Conservation (phyloP, 2,888 invertebrate species). For the Epistrophe grossulariae region DNA sequence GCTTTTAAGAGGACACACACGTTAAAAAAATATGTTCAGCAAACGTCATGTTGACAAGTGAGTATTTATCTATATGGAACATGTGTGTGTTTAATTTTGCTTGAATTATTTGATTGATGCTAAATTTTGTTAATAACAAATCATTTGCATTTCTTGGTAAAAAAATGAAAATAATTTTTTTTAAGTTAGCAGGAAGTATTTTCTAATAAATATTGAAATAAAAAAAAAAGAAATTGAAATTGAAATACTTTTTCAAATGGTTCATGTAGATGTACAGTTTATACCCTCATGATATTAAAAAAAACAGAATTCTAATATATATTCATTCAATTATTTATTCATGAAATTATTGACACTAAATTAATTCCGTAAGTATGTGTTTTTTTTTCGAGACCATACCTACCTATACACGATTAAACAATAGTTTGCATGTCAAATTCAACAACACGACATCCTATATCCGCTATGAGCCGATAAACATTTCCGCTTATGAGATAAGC, state of each 20-base stretch:
- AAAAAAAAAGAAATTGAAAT: background rate
- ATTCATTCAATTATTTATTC: no score
- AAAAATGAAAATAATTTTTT: background rate
- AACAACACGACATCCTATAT: no score
- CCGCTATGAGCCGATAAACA: no score
- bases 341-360: no score
- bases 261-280: background rate
- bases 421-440: no score
- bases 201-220: background rate
- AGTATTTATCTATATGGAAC: background rate
- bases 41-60: conserved; percentile 17
- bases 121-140: conserved; percentile 1
- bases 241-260: background rate
- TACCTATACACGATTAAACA: no score
- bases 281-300: no score
- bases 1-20: background rate
- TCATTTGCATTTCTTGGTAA: background rate
- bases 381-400: no score
- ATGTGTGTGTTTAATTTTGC: conserved; percentile 10
- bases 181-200: background rate
- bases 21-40: background rate
- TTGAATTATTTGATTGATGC: conserved; percentile 12
- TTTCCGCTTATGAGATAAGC: no score
- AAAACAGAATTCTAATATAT: no score
- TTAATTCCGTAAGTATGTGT: no score